These are phyloP conservation scores for Heliconius erato DNA, from an alignment of 2,888 invertebrate genomes.

Conservation along the genomic window DNA sequence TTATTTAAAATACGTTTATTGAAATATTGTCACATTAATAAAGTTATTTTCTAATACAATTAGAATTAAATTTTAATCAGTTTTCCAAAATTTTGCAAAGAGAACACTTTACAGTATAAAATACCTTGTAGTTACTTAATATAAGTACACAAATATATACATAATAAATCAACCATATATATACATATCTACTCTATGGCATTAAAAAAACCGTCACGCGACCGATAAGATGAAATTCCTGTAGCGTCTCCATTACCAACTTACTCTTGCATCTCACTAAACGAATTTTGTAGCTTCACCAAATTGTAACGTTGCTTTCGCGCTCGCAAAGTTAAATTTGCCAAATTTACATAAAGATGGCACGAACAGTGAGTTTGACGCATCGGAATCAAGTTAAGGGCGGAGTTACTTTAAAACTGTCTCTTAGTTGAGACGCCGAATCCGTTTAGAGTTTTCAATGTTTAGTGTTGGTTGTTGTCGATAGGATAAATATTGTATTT, in stretches of 20 bases:
- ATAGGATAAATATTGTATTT: background rate
- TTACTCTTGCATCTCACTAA: constrained; percentile 53
- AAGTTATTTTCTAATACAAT: too few relatives aligned
- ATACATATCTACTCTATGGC: constrained; percentile 60
- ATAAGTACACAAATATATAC: background rate
- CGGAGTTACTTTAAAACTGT: constrained; percentile 83
- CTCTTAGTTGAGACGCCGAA: constrained; percentile 83
- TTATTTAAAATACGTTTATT: too few relatives aligned
- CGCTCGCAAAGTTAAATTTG: constrained; percentile 65
- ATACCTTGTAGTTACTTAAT: background rate
- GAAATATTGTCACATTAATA: too few relatives aligned
- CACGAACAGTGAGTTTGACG: constrained; percentile 70
- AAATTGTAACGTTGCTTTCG: constrained; percentile 46
- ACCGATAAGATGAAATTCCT: constrained; percentile 70
- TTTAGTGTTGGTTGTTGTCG: constrained; percentile 49
- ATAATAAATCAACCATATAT: constrained; percentile 63
- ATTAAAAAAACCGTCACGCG: constrained; percentile 76
- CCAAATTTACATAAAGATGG: constrained; percentile 83
- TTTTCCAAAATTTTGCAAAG: background rate
- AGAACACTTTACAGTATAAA: background rate
- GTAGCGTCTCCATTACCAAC: constrained; percentile 60
- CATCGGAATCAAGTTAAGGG: constrained; percentile 82
- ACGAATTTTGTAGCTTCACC: constrained; percentile 45
- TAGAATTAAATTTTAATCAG: background rate
- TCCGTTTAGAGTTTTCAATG: constrained; percentile 80